Evolutionary conservation across 2,797 vertebrate species (phyloP).

Genomic region (Botia kubotai): DNA sequence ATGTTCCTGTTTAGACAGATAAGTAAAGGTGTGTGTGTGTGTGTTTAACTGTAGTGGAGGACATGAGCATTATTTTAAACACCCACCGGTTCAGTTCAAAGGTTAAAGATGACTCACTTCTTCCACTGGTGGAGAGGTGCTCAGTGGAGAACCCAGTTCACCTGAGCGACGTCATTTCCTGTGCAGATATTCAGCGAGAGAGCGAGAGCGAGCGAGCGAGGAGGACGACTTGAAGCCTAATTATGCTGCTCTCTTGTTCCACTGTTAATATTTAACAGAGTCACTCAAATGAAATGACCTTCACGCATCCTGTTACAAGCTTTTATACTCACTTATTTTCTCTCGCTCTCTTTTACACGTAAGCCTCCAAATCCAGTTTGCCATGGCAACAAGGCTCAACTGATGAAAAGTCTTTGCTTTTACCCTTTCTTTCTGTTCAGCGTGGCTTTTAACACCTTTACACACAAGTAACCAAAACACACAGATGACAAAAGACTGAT

Average conservation of each 20-base stretch:
- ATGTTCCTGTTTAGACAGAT: no score
- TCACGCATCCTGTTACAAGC: conserved; percentile 52
- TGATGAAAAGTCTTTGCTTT: conserved; percentile 56
- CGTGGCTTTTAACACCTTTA: conserved; percentile 44
- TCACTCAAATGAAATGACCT: conserved; percentile 58
- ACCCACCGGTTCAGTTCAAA: conserved; percentile 46
- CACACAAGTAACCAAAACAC: conserved; percentile 29
- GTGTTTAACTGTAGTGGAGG: neutral
- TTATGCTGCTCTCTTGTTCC: conserved; percentile 47
- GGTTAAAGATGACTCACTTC: conserved; percentile 53
- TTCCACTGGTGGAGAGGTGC: conserved; percentile 45
- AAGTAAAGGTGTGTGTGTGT: neutral
- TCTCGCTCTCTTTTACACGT: conserved; percentile 18
- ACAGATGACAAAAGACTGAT: conserved; percentile 12
- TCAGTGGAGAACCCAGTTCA: conserved; percentile 40
- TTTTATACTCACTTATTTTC: conserved; percentile 32
- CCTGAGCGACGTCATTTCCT: conserved; percentile 2
- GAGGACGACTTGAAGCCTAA: conserved; percentile 38
- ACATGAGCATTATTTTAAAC: conserved; percentile 52
- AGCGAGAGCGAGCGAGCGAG: neutral
- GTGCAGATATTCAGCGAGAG: conserved; percentile 4
- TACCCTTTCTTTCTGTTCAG: conserved; percentile 36
- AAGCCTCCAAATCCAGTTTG: conserved; percentile 51
- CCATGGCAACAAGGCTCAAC: conserved; percentile 62
- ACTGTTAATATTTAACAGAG: conserved; percentile 56